Evolutionary conservation across 2,113 vertebrate species (phyloP).

Genomic region (Eudyptes chrysolophus): DNA sequence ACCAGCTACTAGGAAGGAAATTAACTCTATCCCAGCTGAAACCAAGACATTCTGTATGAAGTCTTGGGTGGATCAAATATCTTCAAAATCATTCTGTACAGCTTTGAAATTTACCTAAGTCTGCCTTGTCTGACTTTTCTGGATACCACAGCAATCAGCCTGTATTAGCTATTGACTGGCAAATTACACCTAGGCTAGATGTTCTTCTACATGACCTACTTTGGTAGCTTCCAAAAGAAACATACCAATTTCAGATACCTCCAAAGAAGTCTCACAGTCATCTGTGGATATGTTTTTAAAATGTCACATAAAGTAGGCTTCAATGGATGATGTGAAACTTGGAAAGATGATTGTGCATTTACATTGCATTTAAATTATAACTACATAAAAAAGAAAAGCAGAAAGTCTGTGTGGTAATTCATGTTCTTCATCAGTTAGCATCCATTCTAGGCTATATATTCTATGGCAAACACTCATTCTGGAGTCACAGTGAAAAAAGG

Average conservation of each 20-base stretch:
- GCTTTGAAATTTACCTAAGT: background rate
- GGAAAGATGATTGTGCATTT: background rate
- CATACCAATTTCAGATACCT: background rate
- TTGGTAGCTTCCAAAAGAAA: background rate
- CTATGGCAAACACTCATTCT: background rate
- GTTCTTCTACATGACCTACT: background rate
- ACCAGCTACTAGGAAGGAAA: no score
- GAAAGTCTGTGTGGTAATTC: background rate
- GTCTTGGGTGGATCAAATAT: background rate
- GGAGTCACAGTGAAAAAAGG: background rate
- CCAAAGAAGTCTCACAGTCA: background rate
- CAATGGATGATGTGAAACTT: background rate
- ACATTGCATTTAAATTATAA: background rate
- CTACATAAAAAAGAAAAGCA: background rate
- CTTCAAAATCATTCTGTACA: background rate
- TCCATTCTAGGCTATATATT: background rate
- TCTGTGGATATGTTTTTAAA: background rate
- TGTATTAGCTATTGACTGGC: background rate
- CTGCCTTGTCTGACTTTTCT: background rate
- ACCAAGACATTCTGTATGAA: background rate
- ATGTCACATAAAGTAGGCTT: background rate
- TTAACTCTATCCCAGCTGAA: no score
- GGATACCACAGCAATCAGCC: background rate
- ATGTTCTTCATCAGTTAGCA: background rate
- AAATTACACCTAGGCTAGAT: background rate